Conservation (phyloP, 2,888 invertebrate species). For the Pocota personata region DNA sequence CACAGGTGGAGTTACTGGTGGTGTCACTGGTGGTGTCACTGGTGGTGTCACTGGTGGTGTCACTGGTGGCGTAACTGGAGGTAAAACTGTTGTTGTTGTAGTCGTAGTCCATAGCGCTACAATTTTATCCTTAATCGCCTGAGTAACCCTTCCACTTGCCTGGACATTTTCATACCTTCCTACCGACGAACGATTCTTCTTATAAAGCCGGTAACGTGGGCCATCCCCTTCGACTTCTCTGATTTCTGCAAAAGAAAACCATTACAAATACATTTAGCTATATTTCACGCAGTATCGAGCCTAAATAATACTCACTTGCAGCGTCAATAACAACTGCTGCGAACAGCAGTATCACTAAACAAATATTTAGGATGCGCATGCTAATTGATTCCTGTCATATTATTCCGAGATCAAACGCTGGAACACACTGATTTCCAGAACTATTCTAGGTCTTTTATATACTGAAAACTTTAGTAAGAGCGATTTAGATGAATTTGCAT, state of each 20-base stretch:
- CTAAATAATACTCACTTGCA: conserved; percentile 51
- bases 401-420: conserved; percentile 49
- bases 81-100: not conserved
- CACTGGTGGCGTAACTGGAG: not conserved
- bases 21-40: conserved; percentile 33
- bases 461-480: conserved; percentile 32
- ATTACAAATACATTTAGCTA: not conserved
- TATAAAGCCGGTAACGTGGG: conserved; percentile 55
- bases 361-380: conserved; percentile 50
- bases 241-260: not conserved
- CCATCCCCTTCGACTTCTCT: conserved; percentile 24
- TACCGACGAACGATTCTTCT: conserved; percentile 49
- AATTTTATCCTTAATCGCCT: conserved; percentile 75
- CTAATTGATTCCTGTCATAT: conserved; percentile 19
- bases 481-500: conserved; percentile 31
- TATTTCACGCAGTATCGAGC: not conserved
- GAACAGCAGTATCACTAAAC: conserved; percentile 63
- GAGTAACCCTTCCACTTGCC: conserved; percentile 76
- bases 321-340: conserved; percentile 58
- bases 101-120: conserved; percentile 69
- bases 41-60: not conserved
- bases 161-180: conserved; percentile 70
- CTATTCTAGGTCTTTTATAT: conserved; percentile 74
- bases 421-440: conserved; percentile 72
- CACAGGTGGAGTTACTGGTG: not conserved